These are phyloP conservation scores for Manis pentadactyla DNA, from an alignment of 2,797 vertebrate genomes.

Conservation along the genomic window DNA sequence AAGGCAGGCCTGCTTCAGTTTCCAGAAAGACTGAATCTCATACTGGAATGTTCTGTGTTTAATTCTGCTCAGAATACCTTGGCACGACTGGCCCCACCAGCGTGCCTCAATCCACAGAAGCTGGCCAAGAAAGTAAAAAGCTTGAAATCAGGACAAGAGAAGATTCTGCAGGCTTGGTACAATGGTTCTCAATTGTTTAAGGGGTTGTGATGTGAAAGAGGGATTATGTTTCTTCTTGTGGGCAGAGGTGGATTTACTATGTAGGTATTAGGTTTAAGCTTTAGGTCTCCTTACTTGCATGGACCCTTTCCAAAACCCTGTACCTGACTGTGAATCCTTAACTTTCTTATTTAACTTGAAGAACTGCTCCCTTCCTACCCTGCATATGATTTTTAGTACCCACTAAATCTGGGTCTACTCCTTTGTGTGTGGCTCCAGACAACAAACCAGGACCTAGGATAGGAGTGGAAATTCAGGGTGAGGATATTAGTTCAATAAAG, in stretches of 20 bases:
- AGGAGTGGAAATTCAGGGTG: not conserved
- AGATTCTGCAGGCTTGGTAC: not conserved
- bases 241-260: not conserved
- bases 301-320: not conserved
- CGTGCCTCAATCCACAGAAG: not conserved
- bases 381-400: not conserved
- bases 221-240: not conserved
- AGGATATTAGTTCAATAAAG: not conserved
- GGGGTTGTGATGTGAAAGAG: not conserved
- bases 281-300: not conserved
- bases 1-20: not conserved
- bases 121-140: not conserved
- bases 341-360: not conserved
- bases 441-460: not conserved
- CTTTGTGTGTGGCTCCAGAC: not conserved
- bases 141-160: not conserved
- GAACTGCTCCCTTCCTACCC: fast-evolving
- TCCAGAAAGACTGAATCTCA: not conserved
- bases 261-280: conserved; percentile 20
- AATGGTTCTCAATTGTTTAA: not conserved
- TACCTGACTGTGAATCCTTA: not conserved
- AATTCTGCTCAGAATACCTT: not conserved
- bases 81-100: not conserved
- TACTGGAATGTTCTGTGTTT: not conserved
- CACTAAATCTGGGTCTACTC: not conserved